A percentile compares a stretch with the other conserved stretches of the same genome.
phyloP scores from a whole-genome alignment of 2,888 invertebrate species.

The Isotomurus palustris region DNA sequence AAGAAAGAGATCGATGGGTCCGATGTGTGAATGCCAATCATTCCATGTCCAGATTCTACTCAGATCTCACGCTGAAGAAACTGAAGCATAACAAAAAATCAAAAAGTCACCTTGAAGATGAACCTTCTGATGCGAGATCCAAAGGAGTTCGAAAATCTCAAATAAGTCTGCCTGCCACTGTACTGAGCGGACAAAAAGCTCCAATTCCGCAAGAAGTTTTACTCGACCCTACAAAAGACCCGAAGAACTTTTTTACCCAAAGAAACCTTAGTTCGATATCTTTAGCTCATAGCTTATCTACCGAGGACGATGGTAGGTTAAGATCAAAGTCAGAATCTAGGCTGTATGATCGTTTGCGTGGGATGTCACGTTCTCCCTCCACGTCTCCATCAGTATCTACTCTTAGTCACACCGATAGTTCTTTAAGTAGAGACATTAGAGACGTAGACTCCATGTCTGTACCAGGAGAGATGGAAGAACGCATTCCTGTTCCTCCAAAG shows the following conservation, averaged over 20 bases:
- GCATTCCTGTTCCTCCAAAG: too few relatives aligned
- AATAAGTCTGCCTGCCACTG: conserved; percentile 34
- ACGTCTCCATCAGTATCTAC: background rate
- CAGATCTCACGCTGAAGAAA: conserved; percentile 39
- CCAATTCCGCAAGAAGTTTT: conserved; percentile 18
- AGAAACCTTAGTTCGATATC: conserved; percentile 5
- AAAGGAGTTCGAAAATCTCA: conserved; percentile 32
- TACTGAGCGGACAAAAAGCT: conserved; percentile 18
- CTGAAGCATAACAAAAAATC: conserved; percentile 17
- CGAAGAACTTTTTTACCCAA: conserved; percentile 20
- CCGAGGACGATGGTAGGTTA: background rate
- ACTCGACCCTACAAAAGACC: conserved; percentile 21
- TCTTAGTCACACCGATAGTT: background rate
- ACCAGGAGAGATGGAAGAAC: too few relatives aligned
- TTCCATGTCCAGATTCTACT: conserved; percentile 39
- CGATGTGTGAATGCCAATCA: conserved; percentile 49
- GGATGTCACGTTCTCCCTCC: background rate
- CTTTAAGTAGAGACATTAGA: too few relatives aligned
- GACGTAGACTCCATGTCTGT: too few relatives aligned
- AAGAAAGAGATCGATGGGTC: conserved; percentile 56
- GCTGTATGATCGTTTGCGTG: background rate
- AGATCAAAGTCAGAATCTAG: conserved; percentile 1
- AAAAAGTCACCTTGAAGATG: background rate
- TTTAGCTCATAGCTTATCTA: background rate
- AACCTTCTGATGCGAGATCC: background rate